A percentile compares a stretch with the other conserved stretches of the same genome.
phyloP scores from a whole-genome alignment of 2,888 invertebrate species.

The Aphrophora alni region DNA sequence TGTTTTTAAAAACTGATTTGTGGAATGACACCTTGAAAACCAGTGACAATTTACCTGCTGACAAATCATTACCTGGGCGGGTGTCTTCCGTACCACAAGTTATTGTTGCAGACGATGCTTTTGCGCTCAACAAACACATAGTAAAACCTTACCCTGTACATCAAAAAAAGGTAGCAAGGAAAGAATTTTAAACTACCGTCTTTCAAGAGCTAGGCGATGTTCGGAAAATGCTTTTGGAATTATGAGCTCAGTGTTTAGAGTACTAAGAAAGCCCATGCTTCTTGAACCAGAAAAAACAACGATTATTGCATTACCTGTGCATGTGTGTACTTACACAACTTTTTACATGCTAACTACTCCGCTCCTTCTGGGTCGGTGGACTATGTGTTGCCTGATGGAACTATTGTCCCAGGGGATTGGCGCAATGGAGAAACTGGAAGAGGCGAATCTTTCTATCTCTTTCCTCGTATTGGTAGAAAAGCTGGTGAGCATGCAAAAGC shows the following conservation, averaged over 20 bases:
- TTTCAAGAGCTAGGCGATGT: slow-evolving; percentile 49
- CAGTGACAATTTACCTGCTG: neutral
- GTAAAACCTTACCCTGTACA: slow-evolving; percentile 42
- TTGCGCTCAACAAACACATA: too few relatives aligned
- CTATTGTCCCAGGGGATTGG: slow-evolving; percentile 24
- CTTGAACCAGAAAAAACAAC: slow-evolving; percentile 40
- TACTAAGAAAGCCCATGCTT: slow-evolving; percentile 47
- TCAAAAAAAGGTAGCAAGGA: slow-evolving; percentile 41
- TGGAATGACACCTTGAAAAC: neutral
- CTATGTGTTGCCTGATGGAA: slow-evolving; percentile 18
- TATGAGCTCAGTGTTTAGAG: slow-evolving; percentile 35
- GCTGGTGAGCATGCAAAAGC: too few relatives aligned
- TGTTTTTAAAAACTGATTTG: slow-evolving; percentile 4
- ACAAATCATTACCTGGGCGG: slow-evolving; percentile 41
- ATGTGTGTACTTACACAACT: slow-evolving; percentile 31
- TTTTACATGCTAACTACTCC: neutral
- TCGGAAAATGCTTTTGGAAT: slow-evolving; percentile 51
- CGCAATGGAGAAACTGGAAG: neutral
- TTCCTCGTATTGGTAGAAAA: too few relatives aligned
- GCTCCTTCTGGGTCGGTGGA: too few relatives aligned
- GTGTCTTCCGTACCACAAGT: slow-evolving; percentile 46
- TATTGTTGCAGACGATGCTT: slow-evolving; percentile 39
- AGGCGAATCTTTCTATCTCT: neutral
- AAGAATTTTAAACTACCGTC: slow-evolving; percentile 53
- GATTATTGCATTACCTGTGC: slow-evolving; percentile 41